Evolutionary conservation across 2,113 vertebrate species (phyloP), one percentile per base, ranked within the genome.

Genomic region (Dasyurus viverrinus): DNA sequence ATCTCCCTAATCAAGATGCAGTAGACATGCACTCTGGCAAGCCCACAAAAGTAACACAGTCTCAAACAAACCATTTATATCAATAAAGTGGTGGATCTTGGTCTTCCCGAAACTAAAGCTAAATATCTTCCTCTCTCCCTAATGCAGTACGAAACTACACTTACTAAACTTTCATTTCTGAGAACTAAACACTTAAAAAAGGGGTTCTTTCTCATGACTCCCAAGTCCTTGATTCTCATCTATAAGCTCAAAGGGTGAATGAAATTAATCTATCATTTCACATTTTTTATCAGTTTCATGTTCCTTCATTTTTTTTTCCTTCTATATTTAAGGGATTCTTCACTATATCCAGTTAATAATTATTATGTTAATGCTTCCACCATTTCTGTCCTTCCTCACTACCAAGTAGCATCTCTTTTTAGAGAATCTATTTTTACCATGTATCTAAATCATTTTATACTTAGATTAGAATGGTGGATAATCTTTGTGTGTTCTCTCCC

Each of bases 1-100:
- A 97, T 94, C 53, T 93, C 60, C 52, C n/a, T 94, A 96, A 93
- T 94, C 47, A 96, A 94, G 95, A 96, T 95, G 12, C 36, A 95
- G 47, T 92, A 90, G 42, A 94, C 25, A 52, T 84, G 92, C 24
- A 36, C 36, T 93, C 54, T 97, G 93, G 60, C 84, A 94, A 46
- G 0, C 46, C 94, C 53, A 93, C 92, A 92, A 84, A 93, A 91
- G 10, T 2, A 52, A 57, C 92, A 54, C 2, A 84, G 8, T 53
- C 46, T 93, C 11, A 14, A 92, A 53, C 0, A 90, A 95, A 36
- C 10, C 16, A 94, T 92, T 97, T 92, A 46, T 94, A 84, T 94
- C 94, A 93, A 91, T 94, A 36, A 92, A 91, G 91, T 6, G 27
- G 54, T 91, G 19, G 30, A 60, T 94, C 7, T 46, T 91, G 36